Percentiles rank a stretch among this genome's conserved stretches.
Evolutionary conservation across 2,888 invertebrate genomes (phyloP).

Genomic region (Mesochorus sp.): DNA sequence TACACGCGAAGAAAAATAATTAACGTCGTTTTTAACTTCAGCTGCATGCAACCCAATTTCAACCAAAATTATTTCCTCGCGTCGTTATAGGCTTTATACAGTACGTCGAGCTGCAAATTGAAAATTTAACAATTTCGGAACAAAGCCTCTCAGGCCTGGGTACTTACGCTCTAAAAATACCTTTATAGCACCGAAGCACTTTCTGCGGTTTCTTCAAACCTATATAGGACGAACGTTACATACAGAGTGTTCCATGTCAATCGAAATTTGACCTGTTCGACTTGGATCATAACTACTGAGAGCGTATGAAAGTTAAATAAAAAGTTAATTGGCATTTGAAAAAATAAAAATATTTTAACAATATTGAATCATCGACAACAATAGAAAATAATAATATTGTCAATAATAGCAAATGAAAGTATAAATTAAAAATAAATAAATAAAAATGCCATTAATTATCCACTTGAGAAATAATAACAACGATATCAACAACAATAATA

Average conservation of each 20-base stretch:
- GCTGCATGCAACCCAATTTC: neutral
- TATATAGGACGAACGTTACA: neutral
- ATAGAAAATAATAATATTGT: no score
- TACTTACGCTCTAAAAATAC: conserved; percentile 78
- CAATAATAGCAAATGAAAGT: no score
- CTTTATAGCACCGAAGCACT: conserved; percentile 70
- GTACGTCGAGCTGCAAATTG: conserved; percentile 63
- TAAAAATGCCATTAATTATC: no score
- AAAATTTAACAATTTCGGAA: conserved; percentile 70
- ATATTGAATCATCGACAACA: no score
- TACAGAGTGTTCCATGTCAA: neutral
- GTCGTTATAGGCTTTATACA: neutral
- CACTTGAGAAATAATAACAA: no score
- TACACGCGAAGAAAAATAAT: neutral
- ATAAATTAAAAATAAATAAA: no score
- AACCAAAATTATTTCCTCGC: neutral
- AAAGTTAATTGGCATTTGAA: no score
- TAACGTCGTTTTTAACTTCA: neutral
- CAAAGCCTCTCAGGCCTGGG: conserved; percentile 10
- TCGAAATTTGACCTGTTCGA: neutral
- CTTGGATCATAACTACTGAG: no score
- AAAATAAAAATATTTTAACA: no score
- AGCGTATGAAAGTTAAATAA: no score
- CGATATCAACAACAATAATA: no score
- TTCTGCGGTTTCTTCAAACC: neutral